A percentile compares a stretch with the other conserved stretches of the same genome.
Evolutionary conservation across 2,113 vertebrate genomes (phyloP).

Genomic region (Burhinus bistriatus): DNA sequence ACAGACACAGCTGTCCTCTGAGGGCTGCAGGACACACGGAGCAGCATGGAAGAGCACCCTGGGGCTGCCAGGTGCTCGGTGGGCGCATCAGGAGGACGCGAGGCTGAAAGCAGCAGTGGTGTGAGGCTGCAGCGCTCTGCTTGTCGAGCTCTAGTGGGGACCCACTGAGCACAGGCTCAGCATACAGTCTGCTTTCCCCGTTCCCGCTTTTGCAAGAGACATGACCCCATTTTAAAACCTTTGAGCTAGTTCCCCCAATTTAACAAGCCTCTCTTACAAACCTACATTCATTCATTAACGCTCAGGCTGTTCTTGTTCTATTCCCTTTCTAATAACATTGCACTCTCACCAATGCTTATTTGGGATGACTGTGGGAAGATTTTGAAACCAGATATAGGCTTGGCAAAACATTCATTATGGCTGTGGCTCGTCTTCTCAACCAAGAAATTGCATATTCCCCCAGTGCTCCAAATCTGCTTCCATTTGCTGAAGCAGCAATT

Average conservation of each 20-base stretch:
- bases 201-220: neutral
- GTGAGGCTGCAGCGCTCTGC: neutral
- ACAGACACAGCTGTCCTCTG: rapidly evolving
- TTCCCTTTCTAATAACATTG: neutral
- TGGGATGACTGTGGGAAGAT: conserved; percentile 31
- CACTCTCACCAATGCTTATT: neutral
- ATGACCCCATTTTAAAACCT: neutral
- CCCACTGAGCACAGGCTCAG: neutral
- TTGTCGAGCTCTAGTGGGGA: neutral
- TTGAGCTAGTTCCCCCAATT: neutral
- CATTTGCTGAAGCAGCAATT: conserved; percentile 42
- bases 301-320: neutral
- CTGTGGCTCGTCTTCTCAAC: conserved; percentile 7
- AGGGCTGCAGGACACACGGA: rapidly evolving
- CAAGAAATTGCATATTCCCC: neutral
- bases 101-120: neutral
- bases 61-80: rapidly evolving
- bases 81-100: neutral
- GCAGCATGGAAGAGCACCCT: neutral
- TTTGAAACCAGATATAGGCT: neutral
- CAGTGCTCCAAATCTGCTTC: conserved; percentile 2
- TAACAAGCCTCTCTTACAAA: neutral
- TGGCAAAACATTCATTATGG: conserved; percentile 24
- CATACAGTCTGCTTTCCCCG: rapidly evolving
- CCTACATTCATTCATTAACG: neutral